Conservation (phyloP, 2,113 vertebrate species). For the Ovibos moschatus region DNA sequence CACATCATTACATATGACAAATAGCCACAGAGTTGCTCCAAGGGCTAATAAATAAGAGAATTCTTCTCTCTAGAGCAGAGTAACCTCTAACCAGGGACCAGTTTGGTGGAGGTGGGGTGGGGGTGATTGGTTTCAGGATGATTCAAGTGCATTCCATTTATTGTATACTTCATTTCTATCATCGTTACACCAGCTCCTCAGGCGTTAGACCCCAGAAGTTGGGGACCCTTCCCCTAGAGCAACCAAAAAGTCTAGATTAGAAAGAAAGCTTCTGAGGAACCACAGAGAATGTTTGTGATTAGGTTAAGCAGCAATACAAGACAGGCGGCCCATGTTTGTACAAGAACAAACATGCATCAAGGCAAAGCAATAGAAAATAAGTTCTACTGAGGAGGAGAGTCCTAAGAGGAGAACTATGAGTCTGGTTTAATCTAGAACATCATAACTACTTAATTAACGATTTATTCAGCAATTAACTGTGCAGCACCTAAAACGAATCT, state of each 20-base stretch:
- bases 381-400: background rate
- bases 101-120: rapidly evolving
- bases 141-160: background rate
- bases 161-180: background rate
- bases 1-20: background rate
- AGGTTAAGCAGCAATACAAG: background rate
- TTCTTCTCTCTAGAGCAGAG: background rate
- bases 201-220: background rate
- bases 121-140: background rate
- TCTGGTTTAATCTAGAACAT: background rate
- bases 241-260: background rate
- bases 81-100: background rate
- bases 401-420: background rate
- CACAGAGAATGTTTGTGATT: background rate
- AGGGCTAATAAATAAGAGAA: background rate
- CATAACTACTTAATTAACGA: background rate
- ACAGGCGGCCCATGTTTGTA: background rate
- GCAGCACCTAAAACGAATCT: background rate
- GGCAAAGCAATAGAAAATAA: background rate
- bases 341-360: background rate
- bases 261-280: background rate
- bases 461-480: background rate
- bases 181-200: background rate
- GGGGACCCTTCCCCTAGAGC: background rate
- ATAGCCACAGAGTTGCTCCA: too few relatives aligned